Conservation (phyloP, 2,113 vertebrate genomes). For the Syrmaticus mikado region DNA sequence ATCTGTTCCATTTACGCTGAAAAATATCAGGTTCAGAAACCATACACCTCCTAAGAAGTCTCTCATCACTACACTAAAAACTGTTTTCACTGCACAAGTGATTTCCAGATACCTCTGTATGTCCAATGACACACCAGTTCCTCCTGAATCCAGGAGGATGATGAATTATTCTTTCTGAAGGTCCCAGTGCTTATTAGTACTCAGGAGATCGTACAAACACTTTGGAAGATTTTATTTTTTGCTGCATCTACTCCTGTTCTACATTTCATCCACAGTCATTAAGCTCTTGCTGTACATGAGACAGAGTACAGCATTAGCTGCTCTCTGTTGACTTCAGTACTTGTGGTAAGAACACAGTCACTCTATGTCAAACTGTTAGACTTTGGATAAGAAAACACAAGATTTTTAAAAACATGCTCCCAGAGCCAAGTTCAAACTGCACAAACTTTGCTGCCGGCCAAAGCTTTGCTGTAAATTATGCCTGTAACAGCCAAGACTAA, state of each 20-base stretch:
- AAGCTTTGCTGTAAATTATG: not conserved
- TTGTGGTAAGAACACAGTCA: not conserved
- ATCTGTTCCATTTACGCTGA: not conserved
- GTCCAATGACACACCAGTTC: not conserved
- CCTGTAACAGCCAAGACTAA: not conserved
- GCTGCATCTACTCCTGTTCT: not conserved
- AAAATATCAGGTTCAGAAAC: not conserved
- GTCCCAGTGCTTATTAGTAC: not conserved
- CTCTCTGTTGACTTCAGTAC: constrained; percentile 11
- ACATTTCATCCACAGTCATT: not conserved
- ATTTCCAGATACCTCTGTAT: not conserved
- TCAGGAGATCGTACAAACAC: not conserved
- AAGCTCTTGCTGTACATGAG: not conserved
- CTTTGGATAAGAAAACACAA: not conserved
- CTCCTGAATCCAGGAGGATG: not conserved
- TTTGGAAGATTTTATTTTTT: not conserved
- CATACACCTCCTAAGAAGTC: not conserved
- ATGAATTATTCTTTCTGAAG: not conserved
- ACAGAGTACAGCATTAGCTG: not conserved
- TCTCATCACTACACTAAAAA: not conserved
- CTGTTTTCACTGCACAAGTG: not conserved
- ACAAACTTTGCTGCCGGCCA: not conserved
- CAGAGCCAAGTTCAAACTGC: not conserved
- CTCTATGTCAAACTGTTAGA: not conserved
- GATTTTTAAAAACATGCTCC: not conserved